Conservation (phyloP, 1,140 invertebrate genomes). For the Apis mellifera region DNA sequence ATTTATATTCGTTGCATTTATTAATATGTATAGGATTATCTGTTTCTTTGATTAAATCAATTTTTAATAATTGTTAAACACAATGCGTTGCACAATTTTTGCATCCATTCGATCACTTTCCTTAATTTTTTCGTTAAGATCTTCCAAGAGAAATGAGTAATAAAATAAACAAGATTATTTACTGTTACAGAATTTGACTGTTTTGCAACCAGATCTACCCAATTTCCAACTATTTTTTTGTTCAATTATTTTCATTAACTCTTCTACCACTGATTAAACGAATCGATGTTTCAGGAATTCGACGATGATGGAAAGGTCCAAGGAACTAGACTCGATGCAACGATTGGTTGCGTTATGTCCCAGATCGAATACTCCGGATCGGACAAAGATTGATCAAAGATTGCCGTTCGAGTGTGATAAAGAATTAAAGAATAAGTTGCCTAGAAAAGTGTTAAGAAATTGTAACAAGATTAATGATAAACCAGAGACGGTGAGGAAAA, state of each 20-base stretch:
- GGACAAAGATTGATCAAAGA: too few species aligned
- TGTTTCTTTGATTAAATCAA: conserved; percentile 1
- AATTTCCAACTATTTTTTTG: neutral
- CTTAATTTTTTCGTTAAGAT: neutral
- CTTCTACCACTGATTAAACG: conserved; percentile 15
- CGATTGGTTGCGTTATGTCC: neutral
- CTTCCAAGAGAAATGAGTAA: neutral
- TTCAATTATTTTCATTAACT: neutral
- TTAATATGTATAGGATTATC: neutral
- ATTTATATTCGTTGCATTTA: neutral
- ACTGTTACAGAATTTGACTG: neutral
- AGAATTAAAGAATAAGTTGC: neutral
- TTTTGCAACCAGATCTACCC: neutral
- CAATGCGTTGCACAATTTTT: neutral
- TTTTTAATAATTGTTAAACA: neutral
- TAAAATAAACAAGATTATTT: conserved; percentile 7
- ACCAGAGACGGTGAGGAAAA: neutral
- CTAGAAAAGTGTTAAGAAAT: neutral
- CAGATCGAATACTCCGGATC: neutral
- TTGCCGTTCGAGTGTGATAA: neutral
- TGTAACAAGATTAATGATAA: neutral
- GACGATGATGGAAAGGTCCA: neutral
- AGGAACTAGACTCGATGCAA: neutral
- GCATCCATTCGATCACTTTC: neutral
- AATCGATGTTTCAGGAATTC: conserved; percentile 33